Conservation (phyloP, 2,113 vertebrate genomes). For the Tursiops truncatus region DNA sequence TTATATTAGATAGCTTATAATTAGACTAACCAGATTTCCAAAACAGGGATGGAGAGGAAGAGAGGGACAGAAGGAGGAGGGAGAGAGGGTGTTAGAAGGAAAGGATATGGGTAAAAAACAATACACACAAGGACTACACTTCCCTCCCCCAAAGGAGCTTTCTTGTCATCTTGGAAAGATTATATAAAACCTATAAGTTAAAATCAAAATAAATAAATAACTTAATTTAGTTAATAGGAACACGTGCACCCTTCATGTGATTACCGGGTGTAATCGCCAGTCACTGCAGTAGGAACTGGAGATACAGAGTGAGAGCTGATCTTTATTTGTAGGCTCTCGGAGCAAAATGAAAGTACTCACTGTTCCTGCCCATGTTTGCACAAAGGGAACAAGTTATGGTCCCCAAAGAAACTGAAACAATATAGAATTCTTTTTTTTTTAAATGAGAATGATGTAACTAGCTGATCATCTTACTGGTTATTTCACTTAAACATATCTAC, state of each 20-base stretch:
- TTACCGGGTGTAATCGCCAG: not conserved
- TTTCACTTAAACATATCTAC: not conserved
- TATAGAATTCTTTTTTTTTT: fast-evolving
- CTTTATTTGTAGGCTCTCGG: not conserved
- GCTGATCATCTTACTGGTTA: not conserved
- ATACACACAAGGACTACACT: not conserved
- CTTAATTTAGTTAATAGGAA: not conserved
- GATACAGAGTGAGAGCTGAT: not conserved
- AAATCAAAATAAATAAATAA: not conserved
- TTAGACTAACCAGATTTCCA: not conserved
- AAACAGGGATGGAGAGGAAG: not conserved
- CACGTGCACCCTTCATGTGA: not conserved
- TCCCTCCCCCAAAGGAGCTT: not conserved
- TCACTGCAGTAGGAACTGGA: not conserved
- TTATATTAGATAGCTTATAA: not conserved
- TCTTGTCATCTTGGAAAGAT: not conserved
- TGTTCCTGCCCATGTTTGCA: not conserved
- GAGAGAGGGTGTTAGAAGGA: not conserved
- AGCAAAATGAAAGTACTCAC: not conserved
- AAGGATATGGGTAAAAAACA: not conserved
- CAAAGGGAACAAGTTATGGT: not conserved
- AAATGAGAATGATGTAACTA: not conserved
- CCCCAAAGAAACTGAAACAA: not conserved
- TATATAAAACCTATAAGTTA: not conserved
- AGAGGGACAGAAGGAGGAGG: not conserved